Percentiles rank a stretch among this genome's conserved stretches.
Evolutionary conservation across 2,797 vertebrate genomes (phyloP).

Genomic region (Scolopax rusticola): DNA sequence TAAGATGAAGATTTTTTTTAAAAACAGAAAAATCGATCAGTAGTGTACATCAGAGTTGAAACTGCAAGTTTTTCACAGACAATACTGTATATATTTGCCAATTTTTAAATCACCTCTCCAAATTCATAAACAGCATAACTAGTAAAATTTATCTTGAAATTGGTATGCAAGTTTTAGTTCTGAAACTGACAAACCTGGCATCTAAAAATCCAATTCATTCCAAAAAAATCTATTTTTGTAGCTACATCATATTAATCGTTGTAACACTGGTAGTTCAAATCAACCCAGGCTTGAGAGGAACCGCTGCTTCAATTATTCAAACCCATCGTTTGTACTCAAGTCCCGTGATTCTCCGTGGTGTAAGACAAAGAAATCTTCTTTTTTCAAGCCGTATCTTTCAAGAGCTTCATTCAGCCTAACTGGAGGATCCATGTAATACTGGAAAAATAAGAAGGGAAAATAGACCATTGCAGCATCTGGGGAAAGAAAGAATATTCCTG

Average conservation of each 20-base stretch:
- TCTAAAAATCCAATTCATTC: slow-evolving; percentile 13
- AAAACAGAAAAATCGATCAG: not conserved
- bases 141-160: slow-evolving; percentile 5
- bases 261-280: slow-evolving; percentile 9
- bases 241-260: not conserved
- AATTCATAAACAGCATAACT: slow-evolving; percentile 14
- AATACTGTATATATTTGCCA: not conserved
- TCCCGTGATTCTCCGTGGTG: slow-evolving; percentile 91
- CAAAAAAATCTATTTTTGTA: not conserved
- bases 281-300: not conserved
- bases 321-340: slow-evolving; percentile 77
- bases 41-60: not conserved
- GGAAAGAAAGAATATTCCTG: not conserved
- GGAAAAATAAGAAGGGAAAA: slow-evolving; percentile 11
- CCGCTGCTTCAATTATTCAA: slow-evolving; percentile 69
- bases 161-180: slow-evolving; percentile 23
- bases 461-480: not conserved
- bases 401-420: slow-evolving; percentile 87
- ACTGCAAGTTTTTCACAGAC: not conserved
- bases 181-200: slow-evolving; percentile 25
- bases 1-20: not conserved
- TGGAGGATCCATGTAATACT: slow-evolving; percentile 95
- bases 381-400: slow-evolving; percentile 84
- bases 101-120: not conserved
- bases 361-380: slow-evolving; percentile 91